These are phyloP conservation scores for Xiphorhynchus elegans DNA, from an alignment of 2,113 vertebrate species.

Conservation along the genomic window DNA sequence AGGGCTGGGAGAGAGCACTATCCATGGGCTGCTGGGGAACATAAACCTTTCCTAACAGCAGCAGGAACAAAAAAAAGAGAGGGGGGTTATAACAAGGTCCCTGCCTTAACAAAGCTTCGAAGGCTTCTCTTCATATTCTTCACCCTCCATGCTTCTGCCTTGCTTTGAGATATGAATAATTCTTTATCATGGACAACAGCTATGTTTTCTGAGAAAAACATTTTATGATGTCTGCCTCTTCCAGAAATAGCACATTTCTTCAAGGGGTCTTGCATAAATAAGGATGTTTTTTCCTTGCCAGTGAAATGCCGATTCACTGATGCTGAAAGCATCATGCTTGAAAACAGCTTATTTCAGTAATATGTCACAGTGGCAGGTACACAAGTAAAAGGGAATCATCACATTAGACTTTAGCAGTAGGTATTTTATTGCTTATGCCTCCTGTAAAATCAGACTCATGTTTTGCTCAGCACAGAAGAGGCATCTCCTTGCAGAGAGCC, in stretches of 20 bases:
- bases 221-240: neutral
- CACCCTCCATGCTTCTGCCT: neutral
- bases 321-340: constrained; percentile 4
- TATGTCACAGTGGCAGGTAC: constrained; percentile 59
- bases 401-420: constrained; percentile 23
- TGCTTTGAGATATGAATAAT: neutral
- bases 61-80: neutral
- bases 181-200: neutral
- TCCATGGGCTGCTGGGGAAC: neutral
- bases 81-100: neutral
- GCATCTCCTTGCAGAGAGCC: neutral
- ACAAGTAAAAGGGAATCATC: constrained; percentile 48
- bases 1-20: neutral
- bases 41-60: neutral
- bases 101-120: neutral
- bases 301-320: constrained; percentile 18
- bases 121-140: neutral
- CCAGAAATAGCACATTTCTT: neutral
- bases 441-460: constrained; percentile 26
- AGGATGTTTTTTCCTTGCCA: neutral
- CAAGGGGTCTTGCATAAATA: constrained; percentile 13
- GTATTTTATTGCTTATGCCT: constrained; percentile 45
- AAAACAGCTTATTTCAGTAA: constrained; percentile 44
- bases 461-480: constrained; percentile 13
- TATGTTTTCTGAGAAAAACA: neutral